Percentiles rank a stretch among this genome's conserved stretches.
These are phyloP conservation scores for Gymnocypris eckloni DNA, from an alignment of 2,797 vertebrate species.

Conservation along the genomic window DNA sequence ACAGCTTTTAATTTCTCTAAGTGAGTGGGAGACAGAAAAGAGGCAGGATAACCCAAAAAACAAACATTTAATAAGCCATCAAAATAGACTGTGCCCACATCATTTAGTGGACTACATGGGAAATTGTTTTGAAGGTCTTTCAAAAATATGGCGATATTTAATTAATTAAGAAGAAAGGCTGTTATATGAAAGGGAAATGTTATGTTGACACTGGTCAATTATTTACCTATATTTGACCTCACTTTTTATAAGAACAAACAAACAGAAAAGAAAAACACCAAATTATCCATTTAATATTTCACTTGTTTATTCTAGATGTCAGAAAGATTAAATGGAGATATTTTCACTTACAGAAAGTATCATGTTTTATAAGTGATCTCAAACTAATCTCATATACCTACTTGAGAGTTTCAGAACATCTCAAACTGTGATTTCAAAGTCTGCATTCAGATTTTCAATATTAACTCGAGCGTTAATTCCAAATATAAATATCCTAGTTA, in stretches of 20 bases:
- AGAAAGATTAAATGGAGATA: not conserved
- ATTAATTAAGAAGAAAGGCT: not conserved
- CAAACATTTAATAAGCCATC: slow-evolving; percentile 56
- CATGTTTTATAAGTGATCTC: not conserved
- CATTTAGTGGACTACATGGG: not conserved
- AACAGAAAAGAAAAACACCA: not conserved
- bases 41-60: slow-evolving; percentile 45
- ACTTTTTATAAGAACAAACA: not conserved
- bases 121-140: slow-evolving; percentile 35
- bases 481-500: not conserved
- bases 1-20: slow-evolving; percentile 72
- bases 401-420: slow-evolving; percentile 3
- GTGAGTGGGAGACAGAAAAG: slow-evolving; percentile 58
- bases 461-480: not conserved
- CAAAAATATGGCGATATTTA: not conserved
- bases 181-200: not conserved
- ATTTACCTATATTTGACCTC: slow-evolving; percentile 7
- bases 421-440: not conserved
- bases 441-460: not conserved
- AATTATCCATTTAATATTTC: not conserved
- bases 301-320: not conserved
- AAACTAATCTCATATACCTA: not conserved
- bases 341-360: not conserved
- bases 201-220: not conserved
- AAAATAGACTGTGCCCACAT: slow-evolving; percentile 29